Evolutionary conservation across 2,113 vertebrate species (phyloP), one percentile per base, ranked within the genome.

Genomic region (Lichenostomus cassidix): DNA sequence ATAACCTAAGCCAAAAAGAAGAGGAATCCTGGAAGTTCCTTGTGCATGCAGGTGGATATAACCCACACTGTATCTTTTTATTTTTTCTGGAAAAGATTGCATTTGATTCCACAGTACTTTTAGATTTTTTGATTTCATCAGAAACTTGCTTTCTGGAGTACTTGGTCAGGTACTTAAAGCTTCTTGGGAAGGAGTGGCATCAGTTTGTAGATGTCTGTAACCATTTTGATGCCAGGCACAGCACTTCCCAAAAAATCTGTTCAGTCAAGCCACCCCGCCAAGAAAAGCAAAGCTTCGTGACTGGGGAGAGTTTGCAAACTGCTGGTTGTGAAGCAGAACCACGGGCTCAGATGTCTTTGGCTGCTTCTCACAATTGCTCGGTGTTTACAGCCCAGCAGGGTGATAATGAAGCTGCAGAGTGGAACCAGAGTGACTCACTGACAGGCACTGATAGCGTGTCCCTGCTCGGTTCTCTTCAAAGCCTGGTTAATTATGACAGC

Each of bases 111-210:
- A 98, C 98, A 46, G 97, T 99, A 67, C 98, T 99, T 22, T 97
- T 99, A 2, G 99, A 99, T 95, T 99, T 99, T 92, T 97, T 99
- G 84, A 99, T 99, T 96, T 99, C 99, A 21, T 96, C 98, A 2
- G 99, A 99, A 96, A 99, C 99, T 85, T 99, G 99, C 91, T 99
- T 99, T 63, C 95, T 99, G 86, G 99, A 99, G 89, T 99, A 99
- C 94, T 97, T 99, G 37, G 98, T 99, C 41, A 98, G 97, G 20
- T 99, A 99, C 94, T 97, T 99, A 52, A 99, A 99, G 91, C 97
- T 98, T 28, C 97, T 99, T 9, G 59, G 88, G n/a, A 95, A 94
- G 55, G 98, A 99, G 73, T 98, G 98, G 98, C 79, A n/a, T 31
- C 89, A 95, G 8, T 99, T 99, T 82, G 83, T 92, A 16, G 89